phyloP scores from a whole-genome alignment of 2,797 vertebrate species.

The Okamejei kenojei region DNA sequence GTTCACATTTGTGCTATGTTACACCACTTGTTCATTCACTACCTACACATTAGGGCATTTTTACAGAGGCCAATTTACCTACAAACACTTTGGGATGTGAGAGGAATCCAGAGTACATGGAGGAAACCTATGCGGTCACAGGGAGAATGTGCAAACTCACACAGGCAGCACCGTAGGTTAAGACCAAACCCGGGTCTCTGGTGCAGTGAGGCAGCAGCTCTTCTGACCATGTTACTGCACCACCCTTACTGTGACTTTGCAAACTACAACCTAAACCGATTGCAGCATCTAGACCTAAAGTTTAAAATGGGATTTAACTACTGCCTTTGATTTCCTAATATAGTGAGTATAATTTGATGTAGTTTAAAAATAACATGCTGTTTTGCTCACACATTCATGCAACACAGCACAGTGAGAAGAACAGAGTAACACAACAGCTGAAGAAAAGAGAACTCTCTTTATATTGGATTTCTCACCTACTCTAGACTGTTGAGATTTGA shows the following conservation, averaged over 20 bases:
- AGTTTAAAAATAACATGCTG: background rate
- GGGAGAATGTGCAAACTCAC: too few species aligned
- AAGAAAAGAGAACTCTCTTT: background rate
- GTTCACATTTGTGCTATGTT: too few species aligned
- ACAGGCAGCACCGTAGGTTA: too few species aligned
- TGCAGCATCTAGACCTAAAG: background rate
- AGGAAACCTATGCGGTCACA: too few species aligned
- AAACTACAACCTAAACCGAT: background rate
- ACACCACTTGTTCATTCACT: too few species aligned
- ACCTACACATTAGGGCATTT: too few species aligned
- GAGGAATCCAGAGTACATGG: too few species aligned
- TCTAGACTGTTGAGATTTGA: background rate
- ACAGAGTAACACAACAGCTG: background rate
- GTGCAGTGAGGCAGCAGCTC: too few species aligned
- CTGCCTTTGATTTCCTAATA: background rate
- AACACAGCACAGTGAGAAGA: background rate
- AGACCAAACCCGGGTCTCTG: too few species aligned
- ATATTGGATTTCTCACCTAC: background rate
- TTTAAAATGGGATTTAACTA: background rate
- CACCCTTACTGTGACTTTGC: background rate
- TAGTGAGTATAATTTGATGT: background rate
- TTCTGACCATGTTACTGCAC: too few species aligned
- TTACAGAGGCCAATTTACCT: too few species aligned
- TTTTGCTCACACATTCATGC: background rate
- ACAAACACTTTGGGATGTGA: too few species aligned